Conservation (phyloP, 2,797 vertebrate genomes). For the Danio tinwini region DNA sequence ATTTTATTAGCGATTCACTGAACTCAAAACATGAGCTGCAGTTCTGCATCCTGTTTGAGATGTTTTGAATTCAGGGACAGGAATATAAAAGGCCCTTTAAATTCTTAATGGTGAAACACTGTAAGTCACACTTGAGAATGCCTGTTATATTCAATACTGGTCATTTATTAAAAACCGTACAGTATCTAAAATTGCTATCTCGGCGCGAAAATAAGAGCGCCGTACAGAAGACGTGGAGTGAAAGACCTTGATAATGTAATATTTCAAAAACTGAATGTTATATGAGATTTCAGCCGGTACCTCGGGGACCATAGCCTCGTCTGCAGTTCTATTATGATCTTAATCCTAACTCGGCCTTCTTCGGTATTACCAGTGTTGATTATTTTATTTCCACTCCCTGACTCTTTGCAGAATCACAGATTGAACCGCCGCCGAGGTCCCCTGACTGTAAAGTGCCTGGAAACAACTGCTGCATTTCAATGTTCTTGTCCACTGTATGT, state of each 20-base stretch:
- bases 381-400: conserved; percentile 34
- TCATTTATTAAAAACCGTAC: conserved; percentile 16
- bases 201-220: conserved; percentile 13
- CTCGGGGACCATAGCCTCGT: conserved; percentile 17
- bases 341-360: conserved; percentile 37
- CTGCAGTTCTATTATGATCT: conserved; percentile 39
- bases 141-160: conserved; percentile 22
- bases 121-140: background rate
- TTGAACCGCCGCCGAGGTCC: conserved; percentile 18
- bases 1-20: background rate
- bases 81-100: conserved; percentile 6
- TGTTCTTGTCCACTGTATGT: background rate
- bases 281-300: conserved; percentile 13
- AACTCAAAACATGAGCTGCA: background rate
- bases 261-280: conserved; percentile 29
- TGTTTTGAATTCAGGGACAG: background rate
- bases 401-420: conserved; percentile 33
- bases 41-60: background rate
- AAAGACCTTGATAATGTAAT: conserved; percentile 40
- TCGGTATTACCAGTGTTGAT: conserved; percentile 24
- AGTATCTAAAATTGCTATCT: conserved; percentile 37
- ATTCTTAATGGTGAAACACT: background rate
- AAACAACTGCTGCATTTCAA: conserved; percentile 40
- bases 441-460: conserved; percentile 40
- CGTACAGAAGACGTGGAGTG: background rate